Percentiles rank a stretch among this genome's conserved stretches.
phyloP scores from a whole-genome alignment of 2,113 vertebrate species.

The Galemys pyrenaicus region DNA sequence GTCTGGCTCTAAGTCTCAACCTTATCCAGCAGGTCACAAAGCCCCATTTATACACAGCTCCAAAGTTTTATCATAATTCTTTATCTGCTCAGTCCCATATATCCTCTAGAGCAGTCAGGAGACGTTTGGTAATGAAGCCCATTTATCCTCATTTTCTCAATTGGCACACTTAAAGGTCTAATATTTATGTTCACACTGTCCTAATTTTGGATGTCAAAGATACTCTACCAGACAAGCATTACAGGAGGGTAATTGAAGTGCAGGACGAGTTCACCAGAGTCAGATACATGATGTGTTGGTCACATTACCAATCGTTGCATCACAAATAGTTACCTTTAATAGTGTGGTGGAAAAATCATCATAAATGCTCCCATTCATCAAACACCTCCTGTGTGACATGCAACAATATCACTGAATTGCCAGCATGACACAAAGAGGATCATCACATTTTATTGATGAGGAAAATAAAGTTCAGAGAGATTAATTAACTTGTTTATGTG shows the following conservation, averaged over 20 bases:
- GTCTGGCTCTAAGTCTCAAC: constrained; percentile 75
- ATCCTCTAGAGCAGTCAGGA: constrained; percentile 68
- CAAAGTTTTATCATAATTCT: constrained; percentile 79
- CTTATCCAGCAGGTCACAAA: constrained; percentile 81
- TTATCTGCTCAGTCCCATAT: constrained; percentile 71
- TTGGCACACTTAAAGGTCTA: constrained; percentile 74
- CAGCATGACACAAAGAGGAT: constrained; percentile 12
- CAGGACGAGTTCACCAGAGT: constrained; percentile 2
- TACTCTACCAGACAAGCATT: constrained; percentile 57
- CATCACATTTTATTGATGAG: constrained; percentile 17
- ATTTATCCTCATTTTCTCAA: constrained; percentile 80
- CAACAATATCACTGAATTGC: background rate
- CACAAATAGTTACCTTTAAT: constrained; percentile 33
- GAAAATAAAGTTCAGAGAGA: constrained; percentile 38
- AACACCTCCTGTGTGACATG: background rate
- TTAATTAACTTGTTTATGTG: background rate
- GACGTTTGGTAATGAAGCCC: constrained; percentile 72
- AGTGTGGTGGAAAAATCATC: background rate
- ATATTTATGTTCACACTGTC: constrained; percentile 76
- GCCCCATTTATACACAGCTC: constrained; percentile 74
- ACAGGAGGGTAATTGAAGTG: background rate
- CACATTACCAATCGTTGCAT: background rate
- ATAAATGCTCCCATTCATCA: background rate
- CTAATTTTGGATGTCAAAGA: constrained; percentile 76
- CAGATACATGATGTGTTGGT: constrained; percentile 7